Evolutionary conservation across 1,140 invertebrate genomes (phyloP), one percentile per base, ranked within the genome.

Genomic region (Thrips palmi): DNA sequence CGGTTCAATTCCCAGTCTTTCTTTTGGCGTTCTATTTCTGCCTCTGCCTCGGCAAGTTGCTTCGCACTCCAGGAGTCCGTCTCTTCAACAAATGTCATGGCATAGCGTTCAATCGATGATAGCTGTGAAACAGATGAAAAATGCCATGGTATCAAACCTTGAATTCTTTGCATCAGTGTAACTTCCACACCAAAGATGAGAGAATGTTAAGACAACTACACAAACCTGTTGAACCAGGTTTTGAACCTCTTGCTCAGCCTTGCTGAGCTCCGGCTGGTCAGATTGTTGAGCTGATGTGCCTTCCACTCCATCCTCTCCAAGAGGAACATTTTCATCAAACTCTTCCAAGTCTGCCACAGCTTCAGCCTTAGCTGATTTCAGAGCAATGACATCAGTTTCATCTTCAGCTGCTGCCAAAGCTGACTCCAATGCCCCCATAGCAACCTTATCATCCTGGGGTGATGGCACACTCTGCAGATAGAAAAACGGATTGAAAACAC

Each of bases 241-340:
- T 37, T 79, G 75, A 40, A 91, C 68, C 60, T 89, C 82, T 46
- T 73, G 63, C 60, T 89, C 83, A 6, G 79, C 81, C 56, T 82
- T 83, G 50, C 76, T 80, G 33, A 77, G 56, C 54, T 81, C 56
- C 23, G 65, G 64, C 22, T 58, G 59, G 37, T 58, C 45, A 28
- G 36, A 22, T 25, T 35, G 8, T 25, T 30, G 8, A 38, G 45
- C 30, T 43, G 41, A 27, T 41, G 21, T 18, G 32, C 46, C 46
- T 36, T 62, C 56, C 25, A 49, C 63, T 22, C 73, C 74, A 12
- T 67, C 67, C 7, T 79, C 75, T 28, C 81, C 78, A 31, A 91
- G 66, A n/a, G 88, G 87, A 62, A 93, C 86, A 51, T 76, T 85
- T 62, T 97, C 92, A 64, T 97, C 91, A 62, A 96, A 97, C 58